Evolutionary conservation across 2,113 vertebrate species (phyloP).

Genomic region (Elephas maximus): DNA sequence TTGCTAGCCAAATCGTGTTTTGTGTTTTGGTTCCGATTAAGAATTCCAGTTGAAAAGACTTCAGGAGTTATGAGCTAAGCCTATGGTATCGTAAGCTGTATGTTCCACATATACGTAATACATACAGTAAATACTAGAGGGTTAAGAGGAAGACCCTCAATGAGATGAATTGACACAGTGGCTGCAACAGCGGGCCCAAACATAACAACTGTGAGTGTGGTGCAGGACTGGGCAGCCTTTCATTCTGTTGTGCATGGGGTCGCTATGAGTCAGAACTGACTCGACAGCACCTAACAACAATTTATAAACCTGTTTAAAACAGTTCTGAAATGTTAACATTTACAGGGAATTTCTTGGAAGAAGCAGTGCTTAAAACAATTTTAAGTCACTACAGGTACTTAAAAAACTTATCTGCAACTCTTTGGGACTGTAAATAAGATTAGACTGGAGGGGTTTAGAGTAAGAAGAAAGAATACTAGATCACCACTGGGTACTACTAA

Average conservation of each 20-base stretch:
- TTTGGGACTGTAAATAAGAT: conserved; percentile 36
- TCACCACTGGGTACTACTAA: conserved; percentile 8
- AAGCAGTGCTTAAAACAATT: not conserved
- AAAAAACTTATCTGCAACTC: not conserved
- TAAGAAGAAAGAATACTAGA: not conserved
- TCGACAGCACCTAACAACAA: too few species aligned
- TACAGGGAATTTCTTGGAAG: conserved; percentile 19
- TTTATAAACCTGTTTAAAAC: not conserved
- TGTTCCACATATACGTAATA: too few species aligned
- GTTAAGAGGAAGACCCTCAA: too few species aligned
- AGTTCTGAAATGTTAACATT: not conserved
- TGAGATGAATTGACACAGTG: too few species aligned
- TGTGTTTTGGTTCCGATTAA: not conserved
- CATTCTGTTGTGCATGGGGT: too few species aligned
- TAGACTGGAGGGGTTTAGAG: not conserved
- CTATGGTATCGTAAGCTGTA: not conserved
- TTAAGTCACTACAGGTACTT: not conserved
- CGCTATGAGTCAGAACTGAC: too few species aligned
- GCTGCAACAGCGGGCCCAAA: too few species aligned
- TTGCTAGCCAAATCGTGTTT: not conserved
- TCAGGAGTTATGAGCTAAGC: not conserved
- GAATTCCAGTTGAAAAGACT: not conserved
- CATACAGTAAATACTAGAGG: too few species aligned
- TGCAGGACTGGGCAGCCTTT: too few species aligned
- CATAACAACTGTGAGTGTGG: too few species aligned